Evolutionary conservation across 2,113 vertebrate species (phyloP).

Genomic region (Salvelinus alpinus): DNA sequence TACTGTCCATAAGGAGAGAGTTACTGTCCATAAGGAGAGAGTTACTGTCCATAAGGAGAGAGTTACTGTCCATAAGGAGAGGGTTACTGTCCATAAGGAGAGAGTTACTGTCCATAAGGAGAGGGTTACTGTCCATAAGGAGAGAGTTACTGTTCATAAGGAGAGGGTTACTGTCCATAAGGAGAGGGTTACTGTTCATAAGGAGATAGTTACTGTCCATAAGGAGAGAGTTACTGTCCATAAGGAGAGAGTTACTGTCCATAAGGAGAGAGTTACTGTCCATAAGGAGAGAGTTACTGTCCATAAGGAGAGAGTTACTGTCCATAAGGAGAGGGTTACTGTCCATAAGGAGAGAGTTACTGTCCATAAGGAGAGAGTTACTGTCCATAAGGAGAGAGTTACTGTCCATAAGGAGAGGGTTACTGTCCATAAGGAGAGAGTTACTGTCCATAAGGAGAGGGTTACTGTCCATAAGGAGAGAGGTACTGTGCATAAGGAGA

Average conservation of each 20-base stretch:
- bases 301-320: background rate
- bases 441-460: background rate
- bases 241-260: background rate
- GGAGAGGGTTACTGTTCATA: no score
- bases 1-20: background rate
- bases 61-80: no score
- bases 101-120: background rate
- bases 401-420: no score
- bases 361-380: background rate
- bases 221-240: no score
- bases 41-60: background rate
- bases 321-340: background rate
- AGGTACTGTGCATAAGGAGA: background rate
- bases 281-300: background rate
- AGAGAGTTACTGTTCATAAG: background rate
- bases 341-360: background rate
- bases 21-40: background rate
- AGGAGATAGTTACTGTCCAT: background rate
- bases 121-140: background rate
- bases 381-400: no score
- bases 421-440: background rate
- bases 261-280: background rate
- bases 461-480: no score
- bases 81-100: background rate
- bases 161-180: background rate